These are phyloP conservation scores for Acridotheres tristis DNA, from an alignment of 2,797 vertebrate genomes.

Conservation along the genomic window DNA sequence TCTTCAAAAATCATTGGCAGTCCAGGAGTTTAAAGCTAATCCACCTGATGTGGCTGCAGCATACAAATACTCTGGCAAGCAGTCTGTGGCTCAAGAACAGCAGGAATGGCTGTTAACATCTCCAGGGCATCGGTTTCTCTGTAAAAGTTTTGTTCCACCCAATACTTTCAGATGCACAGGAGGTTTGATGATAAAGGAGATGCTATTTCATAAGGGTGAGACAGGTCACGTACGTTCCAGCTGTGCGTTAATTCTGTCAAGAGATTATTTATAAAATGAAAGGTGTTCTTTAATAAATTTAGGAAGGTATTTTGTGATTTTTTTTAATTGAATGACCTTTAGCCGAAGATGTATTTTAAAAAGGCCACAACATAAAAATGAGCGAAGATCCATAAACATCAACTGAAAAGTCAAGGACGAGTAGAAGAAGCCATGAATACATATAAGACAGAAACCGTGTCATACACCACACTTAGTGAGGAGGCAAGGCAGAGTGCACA, in stretches of 20 bases:
- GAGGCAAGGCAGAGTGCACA: neutral
- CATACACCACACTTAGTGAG: neutral
- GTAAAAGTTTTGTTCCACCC: neutral
- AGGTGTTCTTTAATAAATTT: neutral
- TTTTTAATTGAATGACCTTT: neutral
- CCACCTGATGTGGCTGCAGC: neutral
- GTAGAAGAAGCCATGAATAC: neutral
- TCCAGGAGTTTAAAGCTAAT: neutral
- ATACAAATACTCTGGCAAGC: neutral
- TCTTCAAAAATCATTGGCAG: neutral
- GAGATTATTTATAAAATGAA: neutral
- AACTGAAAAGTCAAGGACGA: neutral
- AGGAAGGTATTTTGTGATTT: neutral
- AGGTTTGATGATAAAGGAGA: neutral
- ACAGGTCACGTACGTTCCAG: fast-evolving
- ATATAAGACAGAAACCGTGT: neutral
- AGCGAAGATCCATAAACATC: neutral
- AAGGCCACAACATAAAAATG: neutral
- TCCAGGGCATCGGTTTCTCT: neutral
- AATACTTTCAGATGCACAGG: neutral
- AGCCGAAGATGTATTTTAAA: neutral
- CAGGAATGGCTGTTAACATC: neutral
- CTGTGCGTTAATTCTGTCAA: neutral
- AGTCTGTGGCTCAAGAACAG: neutral
- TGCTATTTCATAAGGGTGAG: neutral